These are phyloP conservation scores for Chinchilla lanigera DNA, from an alignment of 2,113 vertebrate species.

Conservation along the genomic window DNA sequence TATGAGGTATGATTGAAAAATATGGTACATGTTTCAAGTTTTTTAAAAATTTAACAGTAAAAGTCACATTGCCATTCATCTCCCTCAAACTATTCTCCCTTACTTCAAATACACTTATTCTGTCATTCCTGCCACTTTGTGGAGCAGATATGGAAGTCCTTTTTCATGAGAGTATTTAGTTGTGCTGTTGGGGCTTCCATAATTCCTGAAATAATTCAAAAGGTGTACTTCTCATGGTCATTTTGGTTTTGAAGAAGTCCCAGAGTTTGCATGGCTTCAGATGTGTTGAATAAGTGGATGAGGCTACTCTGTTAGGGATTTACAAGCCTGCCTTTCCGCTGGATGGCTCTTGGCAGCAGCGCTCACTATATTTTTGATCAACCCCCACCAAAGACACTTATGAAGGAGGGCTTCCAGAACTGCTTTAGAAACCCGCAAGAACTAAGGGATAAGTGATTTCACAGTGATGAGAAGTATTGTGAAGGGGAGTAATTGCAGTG, in stretches of 20 bases:
- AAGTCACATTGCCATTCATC: not conserved
- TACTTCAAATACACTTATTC: not conserved
- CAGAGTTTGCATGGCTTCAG: not conserved
- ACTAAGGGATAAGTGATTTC: not conserved
- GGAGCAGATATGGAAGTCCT: not conserved
- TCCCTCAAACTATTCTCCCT: not conserved
- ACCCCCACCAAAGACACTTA: not conserved
- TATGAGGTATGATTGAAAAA: not conserved
- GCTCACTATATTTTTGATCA: not conserved
- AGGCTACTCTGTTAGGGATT: not conserved
- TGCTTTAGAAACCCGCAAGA: not conserved
- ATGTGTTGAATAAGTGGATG: not conserved
- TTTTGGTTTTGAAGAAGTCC: not conserved
- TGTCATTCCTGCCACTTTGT: not conserved
- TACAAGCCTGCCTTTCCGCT: not conserved
- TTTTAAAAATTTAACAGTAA: not conserved
- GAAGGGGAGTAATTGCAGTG: not conserved
- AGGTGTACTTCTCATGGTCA: not conserved
- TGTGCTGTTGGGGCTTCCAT: not conserved
- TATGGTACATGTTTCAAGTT: not conserved
- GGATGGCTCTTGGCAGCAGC: not conserved
- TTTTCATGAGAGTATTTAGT: not conserved
- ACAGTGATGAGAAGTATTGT: not conserved
- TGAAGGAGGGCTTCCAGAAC: not conserved
- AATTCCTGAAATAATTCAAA: not conserved